Base-by-base conservation (phyloP, 2,888 invertebrate genomes). In the Physocephala rufipes region DNA sequence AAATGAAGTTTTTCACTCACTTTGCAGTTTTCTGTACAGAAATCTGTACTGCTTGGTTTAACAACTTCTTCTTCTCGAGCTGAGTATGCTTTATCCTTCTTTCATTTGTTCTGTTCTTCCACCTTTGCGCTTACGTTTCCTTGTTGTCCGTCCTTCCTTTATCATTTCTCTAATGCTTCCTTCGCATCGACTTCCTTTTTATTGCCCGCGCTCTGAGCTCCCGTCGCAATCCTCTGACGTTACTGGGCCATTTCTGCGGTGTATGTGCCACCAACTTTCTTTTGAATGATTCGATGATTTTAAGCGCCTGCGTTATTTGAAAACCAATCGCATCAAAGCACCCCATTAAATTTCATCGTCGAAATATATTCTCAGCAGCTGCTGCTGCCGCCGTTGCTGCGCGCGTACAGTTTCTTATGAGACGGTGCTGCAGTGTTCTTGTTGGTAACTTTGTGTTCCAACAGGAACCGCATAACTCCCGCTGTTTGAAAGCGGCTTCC, bases 311-410 rank as follows among this genome's bases (percentile, higher is more conserved):
- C 86, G 86, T 86, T 86, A 86, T 86, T 82, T 86, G 85, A 82
- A 86, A 86, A 86, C 86, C 86, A 86, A 86, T 86, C 86, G 86
- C 85, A 86, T 86, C 86, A 86, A 86, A 86, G 86, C 86, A 86
- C 86, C 86, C 86, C 85, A 86, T 86, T 86, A 85, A 85, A 85
- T 84, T 85, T 85, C 85, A 85, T 83, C 83, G 82, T 80, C 83
- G 79, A 80, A 81, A 71, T 82, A 80, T 81, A 82, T 82, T 81
- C 82, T 82, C 62, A 7, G 28, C 59, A 24, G 43, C 53, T 30
- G 47, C 47, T 64, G 24, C 53, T 2, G 24, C 24, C 21, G 30
- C 62, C 30, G 61, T 51, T 68, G 28, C 30, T 49, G 21, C 28
- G 36, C 51, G 16, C 24, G 24, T 16, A 21, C 26, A 36, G 28